phyloP scores from a whole-genome alignment of 2,888 invertebrate genomes.

The Augiades crinisus region DNA sequence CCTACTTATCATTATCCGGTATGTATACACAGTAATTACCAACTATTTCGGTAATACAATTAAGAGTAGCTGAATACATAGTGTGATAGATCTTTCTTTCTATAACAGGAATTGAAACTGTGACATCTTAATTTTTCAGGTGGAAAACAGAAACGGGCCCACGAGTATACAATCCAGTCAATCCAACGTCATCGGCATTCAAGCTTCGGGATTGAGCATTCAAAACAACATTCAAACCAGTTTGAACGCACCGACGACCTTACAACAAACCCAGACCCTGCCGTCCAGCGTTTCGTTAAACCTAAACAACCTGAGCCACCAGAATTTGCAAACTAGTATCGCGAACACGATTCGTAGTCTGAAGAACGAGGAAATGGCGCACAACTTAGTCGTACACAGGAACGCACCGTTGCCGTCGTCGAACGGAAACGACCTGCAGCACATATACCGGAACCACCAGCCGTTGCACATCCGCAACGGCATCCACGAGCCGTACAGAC shows the following conservation, averaged over 20 bases:
- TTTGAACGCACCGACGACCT: constrained; percentile 44
- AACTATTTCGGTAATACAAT: neutral
- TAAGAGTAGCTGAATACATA: neutral
- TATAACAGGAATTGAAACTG: too few species aligned
- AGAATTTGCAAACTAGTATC: constrained; percentile 51
- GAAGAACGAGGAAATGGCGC: constrained; percentile 56
- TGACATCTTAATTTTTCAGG: constrained; percentile 47
- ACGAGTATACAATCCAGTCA: constrained; percentile 57
- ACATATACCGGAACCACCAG: constrained; percentile 44
- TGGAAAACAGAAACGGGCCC: constrained; percentile 67
- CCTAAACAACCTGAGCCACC: constrained; percentile 48
- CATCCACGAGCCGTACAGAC: constrained; percentile 55
- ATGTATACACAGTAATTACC: too few species aligned
- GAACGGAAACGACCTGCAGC: constrained; percentile 69
- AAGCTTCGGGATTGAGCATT: constrained; percentile 49
- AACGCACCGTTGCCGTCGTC: constrained; percentile 43
- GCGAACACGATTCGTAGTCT: constrained; percentile 51
- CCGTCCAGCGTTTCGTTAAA: constrained; percentile 62
- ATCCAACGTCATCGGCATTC: constrained; percentile 56
- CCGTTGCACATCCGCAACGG: constrained; percentile 59
- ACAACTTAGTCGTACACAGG: constrained; percentile 64
- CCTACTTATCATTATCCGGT: constrained; percentile 79
- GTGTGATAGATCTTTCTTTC: too few species aligned
- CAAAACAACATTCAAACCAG: constrained; percentile 38
- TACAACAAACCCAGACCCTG: constrained; percentile 50